phyloP scores from a whole-genome alignment of 1,140 invertebrate species.

The Procambarus virginalis region DNA sequence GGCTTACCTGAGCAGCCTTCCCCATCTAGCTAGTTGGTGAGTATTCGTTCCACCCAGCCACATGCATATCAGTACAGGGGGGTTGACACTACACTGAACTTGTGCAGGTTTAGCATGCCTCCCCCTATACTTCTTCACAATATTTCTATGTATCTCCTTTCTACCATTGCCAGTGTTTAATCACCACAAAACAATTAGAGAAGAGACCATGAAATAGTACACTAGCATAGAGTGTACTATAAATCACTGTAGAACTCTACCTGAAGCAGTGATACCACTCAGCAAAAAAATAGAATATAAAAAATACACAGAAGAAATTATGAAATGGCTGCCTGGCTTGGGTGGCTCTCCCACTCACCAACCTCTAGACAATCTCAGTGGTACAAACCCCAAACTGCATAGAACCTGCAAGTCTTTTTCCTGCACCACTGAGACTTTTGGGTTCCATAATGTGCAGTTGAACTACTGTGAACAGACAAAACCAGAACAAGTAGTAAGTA shows the following conservation, averaged over 20 bases:
- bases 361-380: constrained; percentile 30
- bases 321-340: constrained; percentile 4
- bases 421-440: constrained; percentile 49
- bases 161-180: background rate
- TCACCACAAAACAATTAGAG: background rate
- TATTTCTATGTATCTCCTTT: constrained; percentile 4
- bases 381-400: constrained; percentile 14
- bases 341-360: constrained; percentile 34
- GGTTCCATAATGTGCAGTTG: constrained; percentile 64
- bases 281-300: background rate
- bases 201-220: background rate
- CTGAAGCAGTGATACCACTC: background rate
- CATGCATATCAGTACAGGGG: constrained; percentile 8
- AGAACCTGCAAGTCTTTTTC: constrained; percentile 33
- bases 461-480: constrained; percentile 68
- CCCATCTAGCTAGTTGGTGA: constrained; percentile 56
- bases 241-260: background rate
- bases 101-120: background rate
- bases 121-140: background rate
- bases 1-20: constrained; percentile 65
- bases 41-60: constrained; percentile 24
- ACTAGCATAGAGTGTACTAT: background rate
- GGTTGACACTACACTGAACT: background rate
- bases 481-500: constrained; percentile 68
- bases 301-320: background rate